Percentiles rank a stretch among this genome's conserved stretches.
Evolutionary conservation across 2,888 invertebrate species (phyloP).

Genomic region (Anticlea derivata): DNA sequence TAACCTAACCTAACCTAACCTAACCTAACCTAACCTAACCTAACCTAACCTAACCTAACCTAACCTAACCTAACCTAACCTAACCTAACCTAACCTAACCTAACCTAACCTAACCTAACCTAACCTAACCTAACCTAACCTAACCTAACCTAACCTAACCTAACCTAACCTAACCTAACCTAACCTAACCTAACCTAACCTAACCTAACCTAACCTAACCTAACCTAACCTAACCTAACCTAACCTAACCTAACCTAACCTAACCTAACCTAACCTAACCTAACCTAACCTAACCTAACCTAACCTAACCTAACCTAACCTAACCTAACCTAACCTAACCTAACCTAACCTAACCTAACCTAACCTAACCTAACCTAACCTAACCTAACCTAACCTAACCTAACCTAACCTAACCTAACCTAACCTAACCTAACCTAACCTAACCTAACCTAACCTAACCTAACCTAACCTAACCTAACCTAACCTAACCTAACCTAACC

Average conservation of each 20-base stretch:
- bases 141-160: slow-evolving; percentile 25
- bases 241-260: slow-evolving; percentile 13
- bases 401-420: too few relatives aligned
- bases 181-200: slow-evolving; percentile 11
- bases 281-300: slow-evolving; percentile 18
- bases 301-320: slow-evolving; percentile 6
- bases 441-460: too few relatives aligned
- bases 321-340: too few relatives aligned
- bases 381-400: too few relatives aligned
- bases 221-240: slow-evolving; percentile 13
- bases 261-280: slow-evolving; percentile 15
- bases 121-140: slow-evolving; percentile 25
- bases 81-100: slow-evolving; percentile 21
- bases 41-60: slow-evolving; percentile 18
- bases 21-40: slow-evolving; percentile 25
- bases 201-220: slow-evolving; percentile 10
- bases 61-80: slow-evolving; percentile 7
- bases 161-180: slow-evolving; percentile 25
- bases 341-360: too few relatives aligned
- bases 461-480: too few relatives aligned
- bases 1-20: slow-evolving; percentile 22
- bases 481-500: too few relatives aligned
- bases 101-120: slow-evolving; percentile 23
- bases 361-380: too few relatives aligned
- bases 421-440: too few relatives aligned